Percentiles rank a stretch among this genome's conserved stretches.
These are phyloP conservation scores for rabbit (Oryctolagus cuniculus) DNA, from an alignment of 2,113 vertebrate species.

Conservation along the genomic window mOryCun1.1 NC_091440.1:124520001-124520500, in stretches of 20 bases:
- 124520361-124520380: not conserved
- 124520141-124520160: slow-evolving; percentile 17
- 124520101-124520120: slow-evolving; percentile 13
- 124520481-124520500: not conserved
- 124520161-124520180: slow-evolving; percentile 66
- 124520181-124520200: slow-evolving; percentile 51
- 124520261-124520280: not conserved
- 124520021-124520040: not conserved
- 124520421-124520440: not conserved
- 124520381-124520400: not conserved
- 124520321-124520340: not conserved
- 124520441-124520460: no score
- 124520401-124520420: no score
- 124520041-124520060: not conserved
- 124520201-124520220: no score
- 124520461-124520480: not conserved
- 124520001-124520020: not conserved
- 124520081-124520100: slow-evolving; percentile 41
- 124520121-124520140: slow-evolving; percentile 33
- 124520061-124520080: not conserved
- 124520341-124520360: not conserved
- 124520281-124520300: not conserved
- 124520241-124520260: not conserved
- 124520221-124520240: no score
- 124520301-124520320: rapidly evolving